Evolutionary conservation across 2,888 invertebrate species (phyloP).

Genomic region (Bombyx huttoni): DNA sequence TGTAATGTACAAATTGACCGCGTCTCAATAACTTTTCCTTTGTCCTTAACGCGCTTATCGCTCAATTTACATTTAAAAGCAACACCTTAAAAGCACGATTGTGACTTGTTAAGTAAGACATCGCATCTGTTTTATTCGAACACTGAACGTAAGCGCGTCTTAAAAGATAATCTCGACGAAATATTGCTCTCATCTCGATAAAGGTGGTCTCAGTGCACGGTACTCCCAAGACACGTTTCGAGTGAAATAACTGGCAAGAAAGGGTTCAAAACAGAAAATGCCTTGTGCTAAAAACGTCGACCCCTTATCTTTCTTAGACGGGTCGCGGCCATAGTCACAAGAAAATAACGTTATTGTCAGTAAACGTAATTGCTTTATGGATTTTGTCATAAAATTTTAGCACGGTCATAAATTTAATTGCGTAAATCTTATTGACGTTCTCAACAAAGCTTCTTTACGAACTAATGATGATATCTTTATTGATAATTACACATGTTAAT

Average conservation of each 20-base stretch:
- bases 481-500: slow-evolving; percentile 10
- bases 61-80: slow-evolving; percentile 1
- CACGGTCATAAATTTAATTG: background rate
- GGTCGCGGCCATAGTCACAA: slow-evolving; percentile 50
- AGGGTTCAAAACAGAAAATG: slow-evolving; percentile 64
- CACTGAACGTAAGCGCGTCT: slow-evolving; percentile 48
- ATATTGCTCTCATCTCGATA: slow-evolving; percentile 52
- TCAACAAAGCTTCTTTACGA: slow-evolving; percentile 6
- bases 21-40: background rate
- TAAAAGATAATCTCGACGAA: slow-evolving; percentile 57
- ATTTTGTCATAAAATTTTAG: background rate
- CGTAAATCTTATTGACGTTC: slow-evolving; percentile 8
- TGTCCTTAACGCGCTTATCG: background rate
- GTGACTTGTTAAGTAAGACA: slow-evolving; percentile 59
- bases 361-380: slow-evolving; percentile 1
- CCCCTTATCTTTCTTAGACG: slow-evolving; percentile 63
- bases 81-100: slow-evolving; percentile 41
- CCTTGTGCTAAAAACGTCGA: slow-evolving; percentile 71
- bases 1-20: background rate
- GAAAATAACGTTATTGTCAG: slow-evolving; percentile 20
- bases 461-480: slow-evolving; percentile 7
- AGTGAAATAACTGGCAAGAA: slow-evolving; percentile 62
- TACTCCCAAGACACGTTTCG: slow-evolving; percentile 55
- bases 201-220: slow-evolving; percentile 52
- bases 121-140: slow-evolving; percentile 41